Base-by-base conservation (phyloP, 2,888 invertebrate species). In the Dasypolia templi region DNA sequence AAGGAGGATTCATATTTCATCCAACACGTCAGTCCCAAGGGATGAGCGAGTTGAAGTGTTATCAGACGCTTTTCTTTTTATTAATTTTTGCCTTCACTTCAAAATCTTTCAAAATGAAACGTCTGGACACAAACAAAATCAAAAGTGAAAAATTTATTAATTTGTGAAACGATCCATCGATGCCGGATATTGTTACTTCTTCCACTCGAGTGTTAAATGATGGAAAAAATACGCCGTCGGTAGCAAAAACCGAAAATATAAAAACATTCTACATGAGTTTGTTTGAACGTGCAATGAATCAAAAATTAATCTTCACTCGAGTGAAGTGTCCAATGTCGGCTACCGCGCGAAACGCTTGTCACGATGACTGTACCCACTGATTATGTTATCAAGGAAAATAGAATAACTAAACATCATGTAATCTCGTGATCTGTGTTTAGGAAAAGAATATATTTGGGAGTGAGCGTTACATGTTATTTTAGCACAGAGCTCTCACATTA, bases 1-100 rank as follows among this genome's bases (percentile, higher is more conserved):
- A 83, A 87, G 76, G 75, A 82, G 85, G 86, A 90, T 91, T 91
- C 92, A 92, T 92, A 92, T 91, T 90, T 92, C 92, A 92, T 91
- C 87, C 86, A 80, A 77, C 73, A 46, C 65, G 70, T 44, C 55
- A 53, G 85, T 77, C 83, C 77, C 86, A 89, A 89, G 90, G 83
- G 85, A 90, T 72, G 79, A 86, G 89, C 85, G 86, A 73, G 66
- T 70, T n/a, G n/a, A 32, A 11, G n/a, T 0, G 17, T 32, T 49
- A n/a, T n/a, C 5, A 26, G 46, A 32, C 3, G 17, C 11, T 32
- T 35, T 11, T 49, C 5, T 32, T 49, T 64, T 32, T 11, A 9
- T n/a, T 9, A 7, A 44, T 29, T 63, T 44, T 29, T 44, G 9
- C 6, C 22, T 44, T 14, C 29, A 3, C 14, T 53, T 42, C 6